These are phyloP conservation scores for Ptilorrhoa leucosticta DNA, from an alignment of 2,113 vertebrate genomes.

Conservation along the genomic window DNA sequence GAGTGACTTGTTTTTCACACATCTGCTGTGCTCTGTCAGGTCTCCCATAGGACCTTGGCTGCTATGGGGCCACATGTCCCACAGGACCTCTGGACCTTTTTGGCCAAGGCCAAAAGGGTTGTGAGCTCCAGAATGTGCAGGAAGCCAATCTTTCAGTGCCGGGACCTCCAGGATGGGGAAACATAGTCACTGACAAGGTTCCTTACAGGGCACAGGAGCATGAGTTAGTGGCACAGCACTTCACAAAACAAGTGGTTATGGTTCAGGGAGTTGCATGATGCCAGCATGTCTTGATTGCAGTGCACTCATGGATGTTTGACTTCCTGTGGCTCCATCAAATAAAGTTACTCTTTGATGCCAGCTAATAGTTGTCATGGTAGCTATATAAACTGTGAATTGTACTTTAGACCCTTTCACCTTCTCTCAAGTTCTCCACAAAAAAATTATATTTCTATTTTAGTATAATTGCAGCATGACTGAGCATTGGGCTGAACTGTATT, in stretches of 20 bases:
- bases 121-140: background rate
- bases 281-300: background rate
- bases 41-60: rapidly evolving
- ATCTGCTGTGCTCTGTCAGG: background rate
- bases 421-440: background rate
- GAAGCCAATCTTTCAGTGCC: rapidly evolving
- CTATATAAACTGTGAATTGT: background rate
- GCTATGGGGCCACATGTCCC: rapidly evolving
- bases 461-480: background rate
- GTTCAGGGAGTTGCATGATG: background rate
- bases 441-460: background rate
- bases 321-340: background rate
- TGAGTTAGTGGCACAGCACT: background rate
- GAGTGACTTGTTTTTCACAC: background rate
- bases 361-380: background rate
- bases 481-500: background rate
- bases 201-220: background rate
- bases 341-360: background rate
- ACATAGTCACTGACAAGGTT: background rate
- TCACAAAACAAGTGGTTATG: background rate
- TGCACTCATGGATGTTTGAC: background rate
- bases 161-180: background rate
- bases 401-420: background rate
- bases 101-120: background rate
- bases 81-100: background rate